Conservation (phyloP, 2,888 invertebrate genomes). For the Drosophila peninsularis region DNA sequence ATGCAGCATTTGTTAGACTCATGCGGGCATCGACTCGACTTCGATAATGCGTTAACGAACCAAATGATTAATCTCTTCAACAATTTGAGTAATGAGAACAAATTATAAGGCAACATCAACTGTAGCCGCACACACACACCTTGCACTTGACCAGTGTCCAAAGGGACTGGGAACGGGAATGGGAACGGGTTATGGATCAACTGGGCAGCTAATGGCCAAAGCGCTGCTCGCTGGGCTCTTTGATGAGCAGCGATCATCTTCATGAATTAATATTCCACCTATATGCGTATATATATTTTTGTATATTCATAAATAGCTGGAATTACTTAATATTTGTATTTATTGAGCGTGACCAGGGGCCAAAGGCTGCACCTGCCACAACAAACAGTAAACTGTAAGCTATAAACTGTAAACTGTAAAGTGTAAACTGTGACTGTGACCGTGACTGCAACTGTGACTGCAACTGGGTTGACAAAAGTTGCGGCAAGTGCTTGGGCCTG, state of each 20-base stretch:
- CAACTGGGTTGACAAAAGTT: slow-evolving; percentile 13
- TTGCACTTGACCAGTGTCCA: slow-evolving; percentile 11
- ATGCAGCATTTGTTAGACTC: slow-evolving; percentile 13
- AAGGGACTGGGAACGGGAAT: neutral
- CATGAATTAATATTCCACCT: slow-evolving; percentile 18
- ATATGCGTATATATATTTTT: neutral
- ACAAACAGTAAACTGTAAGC: slow-evolving; percentile 9
- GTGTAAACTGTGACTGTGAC: slow-evolving; percentile 5
- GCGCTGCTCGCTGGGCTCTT: slow-evolving; percentile 18
- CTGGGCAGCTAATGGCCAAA: slow-evolving; percentile 14
- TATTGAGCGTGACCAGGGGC: slow-evolving; percentile 65
- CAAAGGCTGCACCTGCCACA: slow-evolving; percentile 58
- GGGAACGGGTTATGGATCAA: neutral
- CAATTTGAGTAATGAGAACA: slow-evolving; percentile 57
- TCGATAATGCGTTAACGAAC: slow-evolving; percentile 65
- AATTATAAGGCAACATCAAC: slow-evolving; percentile 40
- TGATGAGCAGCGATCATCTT: slow-evolving; percentile 23
- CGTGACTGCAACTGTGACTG: neutral
- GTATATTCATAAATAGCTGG: slow-evolving; percentile 51
- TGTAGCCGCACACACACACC: slow-evolving; percentile 15
- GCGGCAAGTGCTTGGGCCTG: neutral
- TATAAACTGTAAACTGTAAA: slow-evolving; percentile 3
- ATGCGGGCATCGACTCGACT: slow-evolving; percentile 44
- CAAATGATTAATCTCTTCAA: slow-evolving; percentile 66
- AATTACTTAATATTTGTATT: slow-evolving; percentile 70